These are phyloP conservation scores for Ceratina australensis DNA, from an alignment of 1,140 invertebrate genomes.

Conservation along the genomic window DNA sequence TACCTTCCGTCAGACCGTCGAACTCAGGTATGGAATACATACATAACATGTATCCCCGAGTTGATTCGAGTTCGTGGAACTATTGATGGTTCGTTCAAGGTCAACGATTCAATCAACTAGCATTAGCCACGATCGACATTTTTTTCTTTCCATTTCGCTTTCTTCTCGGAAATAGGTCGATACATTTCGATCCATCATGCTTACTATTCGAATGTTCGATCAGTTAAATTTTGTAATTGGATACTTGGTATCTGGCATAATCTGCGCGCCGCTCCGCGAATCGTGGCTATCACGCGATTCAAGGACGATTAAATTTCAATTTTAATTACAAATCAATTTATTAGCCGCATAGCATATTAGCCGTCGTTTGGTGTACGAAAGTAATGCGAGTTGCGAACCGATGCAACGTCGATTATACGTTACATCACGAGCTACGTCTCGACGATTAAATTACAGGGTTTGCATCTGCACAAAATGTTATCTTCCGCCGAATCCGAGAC, in stretches of 20 bases:
- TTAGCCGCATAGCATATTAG: too few relatives aligned
- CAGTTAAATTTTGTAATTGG: constrained; percentile 1
- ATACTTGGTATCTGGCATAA: not conserved
- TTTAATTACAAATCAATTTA: constrained; percentile 28
- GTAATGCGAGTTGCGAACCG: constrained; percentile 7
- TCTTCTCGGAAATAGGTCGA: too few relatives aligned
- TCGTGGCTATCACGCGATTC: constrained; percentile 18
- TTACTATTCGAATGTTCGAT: not conserved
- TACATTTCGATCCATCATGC: not conserved
- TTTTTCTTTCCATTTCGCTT: too few relatives aligned
- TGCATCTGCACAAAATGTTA: constrained; percentile 30
- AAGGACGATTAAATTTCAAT: constrained; percentile 31
- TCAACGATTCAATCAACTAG: too few relatives aligned
- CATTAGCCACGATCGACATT: too few relatives aligned
- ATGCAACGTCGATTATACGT: not conserved
- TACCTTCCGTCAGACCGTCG: too few relatives aligned
- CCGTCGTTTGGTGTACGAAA: not conserved
- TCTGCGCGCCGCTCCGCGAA: not conserved
- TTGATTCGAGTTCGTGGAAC: too few relatives aligned
- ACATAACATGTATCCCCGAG: too few relatives aligned
- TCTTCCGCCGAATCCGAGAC: not conserved
- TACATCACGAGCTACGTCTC: constrained; percentile 15
- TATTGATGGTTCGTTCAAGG: too few relatives aligned
- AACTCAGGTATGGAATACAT: too few relatives aligned
- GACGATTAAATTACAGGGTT: constrained; percentile 30